Evolutionary conservation across 35 echinoderm and acorn worm genomes (phyloP).

Genomic region (Ptychodera flava): DNA sequence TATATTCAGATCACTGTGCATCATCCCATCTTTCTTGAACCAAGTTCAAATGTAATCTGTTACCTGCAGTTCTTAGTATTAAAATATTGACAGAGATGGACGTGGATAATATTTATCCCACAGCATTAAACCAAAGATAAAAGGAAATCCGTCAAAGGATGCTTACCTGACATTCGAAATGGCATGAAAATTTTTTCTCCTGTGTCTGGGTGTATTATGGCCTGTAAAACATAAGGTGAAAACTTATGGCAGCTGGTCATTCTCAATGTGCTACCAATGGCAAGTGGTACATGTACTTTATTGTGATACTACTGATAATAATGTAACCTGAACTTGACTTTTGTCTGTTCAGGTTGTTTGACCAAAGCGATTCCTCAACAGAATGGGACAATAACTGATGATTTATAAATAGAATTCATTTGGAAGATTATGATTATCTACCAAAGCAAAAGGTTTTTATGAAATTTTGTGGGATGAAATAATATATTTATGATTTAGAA

Average conservation of each 20-base stretch:
- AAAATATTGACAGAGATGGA: no score
- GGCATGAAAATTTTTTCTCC: constrained; percentile 95
- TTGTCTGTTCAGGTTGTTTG: neutral
- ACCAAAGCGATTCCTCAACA: neutral
- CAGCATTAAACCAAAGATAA: no score
- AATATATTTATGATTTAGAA: no score
- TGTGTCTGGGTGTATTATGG: constrained; percentile 94
- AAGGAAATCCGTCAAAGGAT: no score
- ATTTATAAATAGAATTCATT: neutral
- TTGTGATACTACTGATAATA: neutral
- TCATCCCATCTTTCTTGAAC: no score
- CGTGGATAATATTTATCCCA: no score
- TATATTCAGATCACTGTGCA: no score
- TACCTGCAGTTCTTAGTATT: no score
- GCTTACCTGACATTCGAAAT: constrained; percentile 95
- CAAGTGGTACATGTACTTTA: neutral
- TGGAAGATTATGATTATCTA: no score
- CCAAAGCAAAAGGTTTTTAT: no score
- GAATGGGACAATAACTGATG: neutral
- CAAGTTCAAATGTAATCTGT: no score
- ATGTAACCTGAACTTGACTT: neutral
- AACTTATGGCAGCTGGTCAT: neutral
- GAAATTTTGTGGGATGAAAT: no score
- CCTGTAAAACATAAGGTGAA: constrained; percentile 41
- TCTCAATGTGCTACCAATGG: neutral